Evolutionary conservation across 1,140 invertebrate species (phyloP), one percentile per base, ranked within the genome.

Genomic region (Leptoteleia sp.): DNA sequence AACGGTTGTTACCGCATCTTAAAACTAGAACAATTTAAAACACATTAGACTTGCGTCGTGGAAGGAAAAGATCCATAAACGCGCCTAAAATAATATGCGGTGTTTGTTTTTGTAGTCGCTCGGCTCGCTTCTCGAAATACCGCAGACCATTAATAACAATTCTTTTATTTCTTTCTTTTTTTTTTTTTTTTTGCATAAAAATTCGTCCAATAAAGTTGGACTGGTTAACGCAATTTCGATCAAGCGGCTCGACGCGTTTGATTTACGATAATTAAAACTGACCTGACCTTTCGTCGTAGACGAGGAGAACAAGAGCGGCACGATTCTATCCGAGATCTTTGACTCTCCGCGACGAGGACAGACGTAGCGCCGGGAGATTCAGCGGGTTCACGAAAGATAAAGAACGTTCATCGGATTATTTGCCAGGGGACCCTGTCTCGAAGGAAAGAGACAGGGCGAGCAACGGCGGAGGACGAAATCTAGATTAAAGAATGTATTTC

Each of bases 181-280:
- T 59, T 61, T 45, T 61, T 8, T 29, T 67, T 45, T 59, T 45
- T 45, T 61, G 33, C 25, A 35, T 42, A 31, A 22, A 52, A 54
- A 54, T 54, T 54, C 37, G 38, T 29, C 11, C 11, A 48, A 29
- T 64, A 55, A 22, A 16, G 5, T n/a, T 38, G 76, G 68, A 42
- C 37, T 52, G n/a, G 13, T 76, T 81, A 71, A 76, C 70, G 70
- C 65, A 83, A 83, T 50, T 45, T 11, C 31, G 62, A 59, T 82
- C 79, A 75, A 42, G 35, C 59, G 68, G 54, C 40, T 65, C 57
- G 47, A 35, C 48, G 78, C 84, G 79, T 87, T 86, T 87, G 84
- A 87, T 87, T 87, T 87, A 87, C 82, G 84, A 87, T 87, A 87
- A 87, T 87, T 87, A 87, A 86, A 86, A 81, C 80, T 84, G 84